Evolutionary conservation across 2,888 invertebrate genomes (phyloP), one percentile per base, ranked within the genome.

Genomic region (Drosophila nr. perissopoda): DNA sequence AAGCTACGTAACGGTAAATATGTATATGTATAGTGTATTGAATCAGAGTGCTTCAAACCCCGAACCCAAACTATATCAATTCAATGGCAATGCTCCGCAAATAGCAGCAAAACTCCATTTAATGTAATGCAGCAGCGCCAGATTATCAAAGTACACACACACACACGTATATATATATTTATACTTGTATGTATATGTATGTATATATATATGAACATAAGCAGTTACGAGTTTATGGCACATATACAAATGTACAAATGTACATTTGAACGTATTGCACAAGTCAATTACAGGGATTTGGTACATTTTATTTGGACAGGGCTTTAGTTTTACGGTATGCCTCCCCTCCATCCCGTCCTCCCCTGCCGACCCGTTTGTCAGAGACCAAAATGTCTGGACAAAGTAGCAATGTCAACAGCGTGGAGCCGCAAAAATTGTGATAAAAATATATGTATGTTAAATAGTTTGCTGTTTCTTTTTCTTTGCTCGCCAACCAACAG

Each of bases 271-370:
- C 83, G 74, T 82, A 85, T 88, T 88, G 86, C 76, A 75, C 72
- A 83, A 84, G 88, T 84, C 84, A 84, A 84, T 88, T 88, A 86
- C 81, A 74, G 81, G 79, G 88, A 84, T 88, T 84, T 81, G 58
- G 71, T 65, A 69, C 62, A 82, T 85, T 88, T 85, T 82, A 74
- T 85, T 71, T 72, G 52, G 70, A 48, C 52, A 51, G 75, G 76
- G 79, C 78, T 84, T 88, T 67, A 79, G 84, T 86, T 82, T 82
- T 79, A 74, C 71, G 72, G 66, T 33, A 51, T 27, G 27, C 36
- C 57, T 49, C 59, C 25, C 2, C 21, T 4, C 13, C 21, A 46
- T 7, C 2, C 7, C 16, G 3, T 10, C 31, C 3, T 25, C 4
- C 16, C 25, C 8, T 7, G 13, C 1, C 8, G 1, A 1, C 16